Percentiles rank a stretch among this genome's conserved stretches.
These are phyloP conservation scores for Heterodera schachtii DNA, from an alignment of 1,140 invertebrate species.

Conservation along the genomic window DNA sequence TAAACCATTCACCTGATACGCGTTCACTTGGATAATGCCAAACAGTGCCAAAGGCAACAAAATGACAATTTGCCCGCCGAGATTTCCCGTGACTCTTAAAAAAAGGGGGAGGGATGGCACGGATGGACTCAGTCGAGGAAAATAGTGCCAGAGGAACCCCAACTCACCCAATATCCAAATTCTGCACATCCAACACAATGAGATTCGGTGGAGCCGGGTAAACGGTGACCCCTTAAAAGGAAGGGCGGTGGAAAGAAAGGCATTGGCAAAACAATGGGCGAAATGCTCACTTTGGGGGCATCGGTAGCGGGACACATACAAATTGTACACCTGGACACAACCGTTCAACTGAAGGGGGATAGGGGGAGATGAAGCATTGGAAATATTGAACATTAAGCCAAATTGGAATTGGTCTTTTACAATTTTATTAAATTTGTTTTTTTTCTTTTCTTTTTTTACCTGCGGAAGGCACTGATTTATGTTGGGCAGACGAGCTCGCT, in stretches of 20 bases:
- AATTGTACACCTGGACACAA: conserved; percentile 63
- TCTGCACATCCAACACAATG: conserved; percentile 60
- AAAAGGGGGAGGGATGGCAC: neutral
- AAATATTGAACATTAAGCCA: conserved; percentile 19
- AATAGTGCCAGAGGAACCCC: neutral
- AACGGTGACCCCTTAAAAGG: conserved; percentile 48
- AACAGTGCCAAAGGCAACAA: conserved; percentile 58
- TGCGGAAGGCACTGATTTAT: conserved; percentile 60
- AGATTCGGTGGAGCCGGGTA: conserved; percentile 63
- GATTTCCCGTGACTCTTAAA: conserved; percentile 63
- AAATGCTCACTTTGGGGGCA: conserved; percentile 51
- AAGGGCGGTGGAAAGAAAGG: neutral
- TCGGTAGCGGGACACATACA: conserved; percentile 61
- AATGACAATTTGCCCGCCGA: conserved; percentile 62
- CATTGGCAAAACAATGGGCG: neutral
- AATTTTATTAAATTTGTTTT: conserved; percentile 26
- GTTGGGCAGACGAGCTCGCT: conserved; percentile 58
- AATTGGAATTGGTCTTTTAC: neutral
- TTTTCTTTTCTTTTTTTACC: too few species aligned
- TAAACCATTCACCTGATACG: conserved; percentile 51
- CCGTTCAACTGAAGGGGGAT: conserved; percentile 55
- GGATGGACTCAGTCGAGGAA: too few species aligned
- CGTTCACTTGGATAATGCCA: conserved; percentile 63
- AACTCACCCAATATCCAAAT: conserved; percentile 60
- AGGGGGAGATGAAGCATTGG: neutral